These are phyloP conservation scores for Darevskia nairensis DNA, from an alignment of 2,797 vertebrate genomes.

Conservation along the genomic window DNA sequence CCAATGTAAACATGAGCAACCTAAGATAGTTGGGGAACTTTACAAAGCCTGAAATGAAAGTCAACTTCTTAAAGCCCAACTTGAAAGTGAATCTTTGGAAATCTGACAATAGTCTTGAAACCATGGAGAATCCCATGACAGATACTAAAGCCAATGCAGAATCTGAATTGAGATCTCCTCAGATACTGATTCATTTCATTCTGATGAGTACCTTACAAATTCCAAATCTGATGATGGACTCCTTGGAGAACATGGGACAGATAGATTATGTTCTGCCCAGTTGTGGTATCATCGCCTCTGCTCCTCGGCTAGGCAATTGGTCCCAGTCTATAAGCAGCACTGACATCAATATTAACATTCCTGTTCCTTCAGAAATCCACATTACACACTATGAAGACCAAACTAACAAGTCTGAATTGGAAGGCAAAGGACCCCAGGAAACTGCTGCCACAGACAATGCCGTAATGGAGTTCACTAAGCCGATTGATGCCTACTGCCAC, in stretches of 20 bases:
- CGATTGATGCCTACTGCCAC: conserved; percentile 93
- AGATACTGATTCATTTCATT: conserved; percentile 97
- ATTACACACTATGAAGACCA: conserved; percentile 76
- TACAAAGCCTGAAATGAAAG: conserved; percentile 92
- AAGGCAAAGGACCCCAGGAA: conserved; percentile 74
- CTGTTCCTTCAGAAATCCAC: conserved; percentile 70
- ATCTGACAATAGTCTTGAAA: conserved; percentile 96
- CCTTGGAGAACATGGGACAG: conserved; percentile 84
- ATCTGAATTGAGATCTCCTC: conserved; percentile 87
- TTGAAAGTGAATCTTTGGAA: conserved; percentile 96
- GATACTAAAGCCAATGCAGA: conserved; percentile 77
- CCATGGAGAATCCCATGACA: conserved; percentile 79
- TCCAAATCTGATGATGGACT: conserved; percentile 80
- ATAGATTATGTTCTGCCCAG: conserved; percentile 95
- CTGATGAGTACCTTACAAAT: conserved; percentile 85
- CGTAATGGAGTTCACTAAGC: conserved; percentile 85
- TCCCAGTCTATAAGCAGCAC: conserved; percentile 89
- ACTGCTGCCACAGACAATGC: conserved; percentile 81
- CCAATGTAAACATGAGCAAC: conserved; percentile 92
- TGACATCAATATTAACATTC: conserved; percentile 77
- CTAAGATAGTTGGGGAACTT: conserved; percentile 91
- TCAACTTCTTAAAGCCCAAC: conserved; percentile 94
- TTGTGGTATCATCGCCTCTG: conserved; percentile 94
- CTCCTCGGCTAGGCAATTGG: conserved; percentile 85
- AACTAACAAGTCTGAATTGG: conserved; percentile 62